phyloP scores from a whole-genome alignment of 2,888 invertebrate genomes.

The Drosophila vallismaia region DNA sequence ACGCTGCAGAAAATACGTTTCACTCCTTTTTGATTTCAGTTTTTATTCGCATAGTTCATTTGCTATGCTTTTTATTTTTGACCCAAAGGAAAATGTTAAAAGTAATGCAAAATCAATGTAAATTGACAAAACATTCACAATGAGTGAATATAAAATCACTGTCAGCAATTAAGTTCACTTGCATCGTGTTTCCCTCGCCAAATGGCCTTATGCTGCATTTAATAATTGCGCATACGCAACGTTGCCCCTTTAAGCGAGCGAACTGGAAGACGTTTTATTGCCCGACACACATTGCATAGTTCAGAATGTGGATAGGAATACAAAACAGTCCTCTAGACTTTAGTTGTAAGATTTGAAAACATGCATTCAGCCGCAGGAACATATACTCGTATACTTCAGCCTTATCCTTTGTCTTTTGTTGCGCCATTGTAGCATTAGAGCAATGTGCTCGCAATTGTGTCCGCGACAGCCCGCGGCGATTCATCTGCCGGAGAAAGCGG shows the following conservation, averaged over 20 bases:
- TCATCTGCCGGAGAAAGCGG: constrained; percentile 39
- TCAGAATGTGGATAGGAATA: constrained; percentile 20
- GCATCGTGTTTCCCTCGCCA: constrained; percentile 33
- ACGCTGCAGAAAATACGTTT: neutral
- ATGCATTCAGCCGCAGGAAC: constrained; percentile 13
- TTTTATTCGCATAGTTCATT: constrained; percentile 18
- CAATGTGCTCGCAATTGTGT: constrained; percentile 44
- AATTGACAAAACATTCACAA: constrained; percentile 33
- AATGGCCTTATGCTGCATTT: constrained; percentile 68
- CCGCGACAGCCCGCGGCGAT: constrained; percentile 54
- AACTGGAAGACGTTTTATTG: constrained; percentile 43
- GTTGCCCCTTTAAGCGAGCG: constrained; percentile 64
- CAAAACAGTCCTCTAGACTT: constrained; percentile 5
- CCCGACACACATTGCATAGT: constrained; percentile 40
- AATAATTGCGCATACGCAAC: constrained; percentile 75
- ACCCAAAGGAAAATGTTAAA: constrained; percentile 36
- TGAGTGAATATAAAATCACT: neutral
- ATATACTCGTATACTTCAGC: constrained; percentile 11
- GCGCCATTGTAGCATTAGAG: constrained; percentile 22
- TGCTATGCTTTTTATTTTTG: constrained; percentile 23
- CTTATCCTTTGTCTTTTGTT: constrained; percentile 37
- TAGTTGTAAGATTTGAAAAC: constrained; percentile 27
- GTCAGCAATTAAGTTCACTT: constrained; percentile 36
- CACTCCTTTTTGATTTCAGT: neutral
- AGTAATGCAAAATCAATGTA: constrained; percentile 11